phyloP scores from a whole-genome alignment of 1,140 invertebrate genomes.

The Battus philenor region DNA sequence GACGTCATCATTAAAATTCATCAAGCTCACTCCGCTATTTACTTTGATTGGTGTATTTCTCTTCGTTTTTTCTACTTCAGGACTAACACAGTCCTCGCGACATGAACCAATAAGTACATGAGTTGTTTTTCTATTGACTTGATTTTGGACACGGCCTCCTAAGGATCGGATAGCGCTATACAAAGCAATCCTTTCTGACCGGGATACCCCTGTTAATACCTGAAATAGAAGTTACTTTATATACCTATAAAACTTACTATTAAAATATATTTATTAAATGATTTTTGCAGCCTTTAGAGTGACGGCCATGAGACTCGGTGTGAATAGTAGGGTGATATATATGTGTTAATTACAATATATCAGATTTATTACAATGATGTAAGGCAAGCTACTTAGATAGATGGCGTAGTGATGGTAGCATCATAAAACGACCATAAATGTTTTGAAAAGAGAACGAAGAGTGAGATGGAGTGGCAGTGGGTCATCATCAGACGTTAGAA shows the following conservation, averaged over 20 bases:
- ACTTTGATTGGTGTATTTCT: background rate
- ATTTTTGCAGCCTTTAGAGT: no score
- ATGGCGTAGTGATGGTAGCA: no score
- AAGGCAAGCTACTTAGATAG: no score
- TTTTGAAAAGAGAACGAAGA: no score
- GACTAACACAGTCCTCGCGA: background rate
- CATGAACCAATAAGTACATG: conserved; percentile 51
- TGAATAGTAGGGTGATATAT: no score
- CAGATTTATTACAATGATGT: no score
- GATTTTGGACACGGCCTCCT: conserved; percentile 33
- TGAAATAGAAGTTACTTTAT: conserved; percentile 18
- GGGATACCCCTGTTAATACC: conserved; percentile 54
- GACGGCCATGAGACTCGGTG: no score
- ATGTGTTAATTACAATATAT: no score
- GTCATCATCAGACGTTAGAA: no score
- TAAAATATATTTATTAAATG: no score
- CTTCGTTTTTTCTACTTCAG: background rate
- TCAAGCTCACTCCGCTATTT: background rate
- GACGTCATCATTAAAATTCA: background rate
- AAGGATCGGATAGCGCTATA: conserved; percentile 27
- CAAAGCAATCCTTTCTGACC: conserved; percentile 27
- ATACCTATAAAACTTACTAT: background rate
- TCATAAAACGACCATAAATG: no score
- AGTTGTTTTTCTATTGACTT: conserved; percentile 41
- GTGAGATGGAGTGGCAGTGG: no score